Conservation (phyloP, 2,888 invertebrate genomes). For the Abscondita cerata region DNA sequence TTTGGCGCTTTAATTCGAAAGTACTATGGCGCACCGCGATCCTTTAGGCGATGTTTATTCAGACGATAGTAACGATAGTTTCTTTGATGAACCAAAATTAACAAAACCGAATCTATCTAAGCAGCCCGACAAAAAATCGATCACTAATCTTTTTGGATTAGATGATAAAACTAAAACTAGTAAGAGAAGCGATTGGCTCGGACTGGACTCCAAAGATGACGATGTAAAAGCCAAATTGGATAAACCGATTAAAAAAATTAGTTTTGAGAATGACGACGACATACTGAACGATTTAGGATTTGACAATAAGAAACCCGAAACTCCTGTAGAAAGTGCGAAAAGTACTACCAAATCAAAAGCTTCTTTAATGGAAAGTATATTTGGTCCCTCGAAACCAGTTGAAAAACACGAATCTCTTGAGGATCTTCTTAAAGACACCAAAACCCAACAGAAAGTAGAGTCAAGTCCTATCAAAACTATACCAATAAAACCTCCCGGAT, state of each 20-base stretch:
- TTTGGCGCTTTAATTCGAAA: not conserved
- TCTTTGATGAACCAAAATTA: slow-evolving; percentile 68
- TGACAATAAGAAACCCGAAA: slow-evolving; percentile 27
- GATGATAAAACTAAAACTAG: slow-evolving; percentile 41
- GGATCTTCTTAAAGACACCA: slow-evolving; percentile 52
- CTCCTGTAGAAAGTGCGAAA: slow-evolving; percentile 24
- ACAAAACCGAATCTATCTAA: slow-evolving; percentile 44
- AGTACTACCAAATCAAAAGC: slow-evolving; percentile 42
- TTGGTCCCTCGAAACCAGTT: slow-evolving; percentile 44
- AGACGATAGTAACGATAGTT: slow-evolving; percentile 75
- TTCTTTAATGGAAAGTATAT: slow-evolving; percentile 52
- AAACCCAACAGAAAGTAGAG: slow-evolving; percentile 34
- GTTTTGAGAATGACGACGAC: slow-evolving; percentile 51
- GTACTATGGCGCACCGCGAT: slow-evolving; percentile 17
- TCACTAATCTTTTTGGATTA: slow-evolving; percentile 48
- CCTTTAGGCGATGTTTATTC: slow-evolving; percentile 63
- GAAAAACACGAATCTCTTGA: slow-evolving; percentile 49
- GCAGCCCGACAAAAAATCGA: slow-evolving; percentile 51
- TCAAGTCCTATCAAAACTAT: slow-evolving; percentile 3
- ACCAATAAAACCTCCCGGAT: slow-evolving; percentile 37
- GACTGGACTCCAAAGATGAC: slow-evolving; percentile 40
- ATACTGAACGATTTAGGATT: slow-evolving; percentile 49
- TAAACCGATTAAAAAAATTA: slow-evolving; percentile 45
- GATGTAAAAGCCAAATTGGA: slow-evolving; percentile 14
- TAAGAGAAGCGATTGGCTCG: slow-evolving; percentile 49